phyloP scores from a whole-genome alignment of 2,113 vertebrate genomes.

The Felis catus region DNA sequence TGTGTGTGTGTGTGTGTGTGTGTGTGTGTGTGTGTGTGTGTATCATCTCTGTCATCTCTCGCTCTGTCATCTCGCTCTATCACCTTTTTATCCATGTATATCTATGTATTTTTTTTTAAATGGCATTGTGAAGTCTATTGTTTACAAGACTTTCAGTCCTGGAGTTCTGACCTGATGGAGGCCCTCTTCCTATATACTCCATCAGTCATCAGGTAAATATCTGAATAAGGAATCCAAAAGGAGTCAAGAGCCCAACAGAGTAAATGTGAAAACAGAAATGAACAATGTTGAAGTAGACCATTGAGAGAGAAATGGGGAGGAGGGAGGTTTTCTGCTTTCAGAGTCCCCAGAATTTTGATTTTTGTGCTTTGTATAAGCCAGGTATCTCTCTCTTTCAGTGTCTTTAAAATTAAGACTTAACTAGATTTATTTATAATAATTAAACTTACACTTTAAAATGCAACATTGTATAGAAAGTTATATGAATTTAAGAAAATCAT shows the following conservation, averaged over 20 bases:
- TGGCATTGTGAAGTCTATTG: not conserved
- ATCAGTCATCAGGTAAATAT: not conserved
- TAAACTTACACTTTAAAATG: not conserved
- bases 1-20: too few species aligned
- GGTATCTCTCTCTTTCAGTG: not conserved
- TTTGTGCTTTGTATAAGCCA: not conserved
- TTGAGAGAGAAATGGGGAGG: accelerated
- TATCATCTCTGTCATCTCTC: too few species aligned
- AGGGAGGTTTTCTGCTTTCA: not conserved
- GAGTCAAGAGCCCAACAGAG: not conserved
- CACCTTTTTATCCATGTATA: too few species aligned
- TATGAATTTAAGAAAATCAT: not conserved
- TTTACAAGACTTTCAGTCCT: not conserved
- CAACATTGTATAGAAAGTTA: not conserved
- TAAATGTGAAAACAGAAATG: not conserved
- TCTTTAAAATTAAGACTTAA: not conserved
- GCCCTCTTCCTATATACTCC: not conserved
- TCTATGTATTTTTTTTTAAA: not conserved
- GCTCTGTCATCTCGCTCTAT: too few species aligned
- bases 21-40: too few species aligned
- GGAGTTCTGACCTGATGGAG: not conserved
- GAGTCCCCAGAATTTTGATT: not conserved
- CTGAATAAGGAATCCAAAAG: not conserved
- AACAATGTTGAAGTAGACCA: not conserved
- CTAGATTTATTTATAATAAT: not conserved